Evolutionary conservation across 2,888 invertebrate species (phyloP).

Genomic region (Poecilus cupreus): DNA sequence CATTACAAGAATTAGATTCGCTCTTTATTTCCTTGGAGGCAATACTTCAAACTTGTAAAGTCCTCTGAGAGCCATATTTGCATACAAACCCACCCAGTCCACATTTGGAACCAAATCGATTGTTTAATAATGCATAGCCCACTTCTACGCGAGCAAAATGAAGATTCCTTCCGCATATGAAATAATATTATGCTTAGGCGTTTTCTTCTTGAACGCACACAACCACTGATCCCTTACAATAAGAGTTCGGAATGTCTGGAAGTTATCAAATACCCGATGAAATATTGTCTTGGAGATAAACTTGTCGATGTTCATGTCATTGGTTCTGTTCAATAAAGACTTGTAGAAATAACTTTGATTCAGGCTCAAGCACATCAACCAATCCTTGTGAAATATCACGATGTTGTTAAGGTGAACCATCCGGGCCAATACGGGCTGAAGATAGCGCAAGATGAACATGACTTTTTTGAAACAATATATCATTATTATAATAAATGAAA

Average conservation of each 20-base stretch:
- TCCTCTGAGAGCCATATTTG: constrained; percentile 13
- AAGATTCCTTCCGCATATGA: too few species aligned
- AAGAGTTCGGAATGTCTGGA: not conserved
- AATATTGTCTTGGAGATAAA: not conserved
- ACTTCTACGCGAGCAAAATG: not conserved
- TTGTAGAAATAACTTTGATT: not conserved
- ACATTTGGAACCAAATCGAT: constrained; percentile 23
- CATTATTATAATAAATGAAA: too few species aligned
- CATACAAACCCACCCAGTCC: constrained; percentile 4
- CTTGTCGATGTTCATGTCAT: not conserved
- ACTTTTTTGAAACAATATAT: too few species aligned
- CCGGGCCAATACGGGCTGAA: too few species aligned
- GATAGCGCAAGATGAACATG: too few species aligned
- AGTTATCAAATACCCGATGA: not conserved
- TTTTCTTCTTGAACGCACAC: not conserved
- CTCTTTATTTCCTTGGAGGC: constrained; percentile 26
- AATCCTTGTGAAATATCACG: too few species aligned
- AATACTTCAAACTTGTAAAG: constrained; percentile 21
- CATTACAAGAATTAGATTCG: constrained; percentile 30
- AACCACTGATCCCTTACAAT: not conserved
- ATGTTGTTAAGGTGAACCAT: too few species aligned
- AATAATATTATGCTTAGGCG: too few species aligned
- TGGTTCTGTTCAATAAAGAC: not conserved
- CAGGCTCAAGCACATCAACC: not conserved
- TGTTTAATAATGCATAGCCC: constrained; percentile 32